Conservation (phyloP, 1,140 invertebrate genomes). For the Listronotus oregonensis region DNA sequence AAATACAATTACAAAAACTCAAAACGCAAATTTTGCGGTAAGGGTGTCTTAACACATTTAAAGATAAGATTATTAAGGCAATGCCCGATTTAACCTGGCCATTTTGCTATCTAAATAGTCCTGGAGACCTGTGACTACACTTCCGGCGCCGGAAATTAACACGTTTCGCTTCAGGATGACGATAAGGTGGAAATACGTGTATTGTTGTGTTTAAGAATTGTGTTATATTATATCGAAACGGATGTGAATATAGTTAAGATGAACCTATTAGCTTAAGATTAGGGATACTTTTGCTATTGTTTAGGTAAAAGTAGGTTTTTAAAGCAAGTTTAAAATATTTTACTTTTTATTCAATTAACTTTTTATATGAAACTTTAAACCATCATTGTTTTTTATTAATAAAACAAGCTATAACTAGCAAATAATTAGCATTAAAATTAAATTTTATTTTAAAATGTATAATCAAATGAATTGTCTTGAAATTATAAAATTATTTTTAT, state of each 20-base stretch:
- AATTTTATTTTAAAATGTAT: no score
- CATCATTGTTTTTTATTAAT: no score
- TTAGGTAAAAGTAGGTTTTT: no score
- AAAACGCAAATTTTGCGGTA: constrained; percentile 11
- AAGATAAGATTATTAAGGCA: constrained; percentile 18
- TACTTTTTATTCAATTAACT: no score
- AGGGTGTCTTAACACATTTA: constrained; percentile 12
- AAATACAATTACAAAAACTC: constrained; percentile 7
- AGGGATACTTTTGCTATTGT: no score
- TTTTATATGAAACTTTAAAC: no score
- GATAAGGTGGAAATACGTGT: constrained; percentile 22
- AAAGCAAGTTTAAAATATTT: no score
- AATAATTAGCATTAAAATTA: no score
- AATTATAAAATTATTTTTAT: no score
- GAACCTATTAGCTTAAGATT: background rate
- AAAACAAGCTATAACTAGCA: no score
- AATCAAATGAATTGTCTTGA: no score
- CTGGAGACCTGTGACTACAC: constrained; percentile 17
- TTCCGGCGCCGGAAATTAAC: constrained; percentile 26
- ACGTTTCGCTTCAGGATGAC: constrained; percentile 11
- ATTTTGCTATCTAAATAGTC: constrained; percentile 24
- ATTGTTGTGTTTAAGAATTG: constrained; percentile 23
- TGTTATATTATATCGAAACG: constrained; percentile 2
- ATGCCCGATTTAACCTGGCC: constrained; percentile 20
- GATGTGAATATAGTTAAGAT: background rate